These are phyloP conservation scores for Manacus vitellinus DNA, from an alignment of 2,113 vertebrate species.

Conservation along the genomic window DNA sequence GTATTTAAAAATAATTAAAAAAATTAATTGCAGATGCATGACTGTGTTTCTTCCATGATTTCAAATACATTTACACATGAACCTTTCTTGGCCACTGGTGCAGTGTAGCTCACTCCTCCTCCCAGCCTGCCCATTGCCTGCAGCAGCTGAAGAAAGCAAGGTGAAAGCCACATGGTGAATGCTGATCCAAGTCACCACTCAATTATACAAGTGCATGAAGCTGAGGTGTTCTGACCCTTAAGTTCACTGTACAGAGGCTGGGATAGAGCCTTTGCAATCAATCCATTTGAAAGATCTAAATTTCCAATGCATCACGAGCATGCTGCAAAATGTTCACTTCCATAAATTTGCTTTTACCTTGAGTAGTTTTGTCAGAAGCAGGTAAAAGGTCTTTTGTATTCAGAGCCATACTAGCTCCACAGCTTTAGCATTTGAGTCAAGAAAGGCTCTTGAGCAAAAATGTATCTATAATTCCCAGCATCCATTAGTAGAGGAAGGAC, in stretches of 20 bases:
- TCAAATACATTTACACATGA: background rate
- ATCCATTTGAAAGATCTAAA: background rate
- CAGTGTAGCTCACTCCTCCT: accelerated
- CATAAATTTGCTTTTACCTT: background rate
- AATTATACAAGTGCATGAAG: background rate
- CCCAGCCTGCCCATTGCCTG: background rate
- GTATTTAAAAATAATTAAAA: background rate
- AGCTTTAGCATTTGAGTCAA: background rate
- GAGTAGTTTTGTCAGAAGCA: background rate
- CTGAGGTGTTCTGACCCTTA: background rate
- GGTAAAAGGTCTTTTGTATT: background rate
- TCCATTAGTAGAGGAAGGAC: background rate
- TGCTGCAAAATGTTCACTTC: background rate
- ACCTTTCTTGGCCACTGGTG: accelerated
- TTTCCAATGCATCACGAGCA: background rate
- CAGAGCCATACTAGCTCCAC: background rate
- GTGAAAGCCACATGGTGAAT: background rate
- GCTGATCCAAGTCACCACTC: background rate
- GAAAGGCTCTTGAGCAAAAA: background rate
- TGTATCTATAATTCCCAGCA: background rate
- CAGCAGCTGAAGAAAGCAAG: background rate
- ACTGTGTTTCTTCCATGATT: background rate
- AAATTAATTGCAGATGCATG: background rate
- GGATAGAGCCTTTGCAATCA: background rate
- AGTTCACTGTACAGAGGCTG: background rate